Evolutionary conservation across 2,797 vertebrate species (phyloP), one percentile per base, ranked within the genome.

Genomic region (Chelon auratus): DNA sequence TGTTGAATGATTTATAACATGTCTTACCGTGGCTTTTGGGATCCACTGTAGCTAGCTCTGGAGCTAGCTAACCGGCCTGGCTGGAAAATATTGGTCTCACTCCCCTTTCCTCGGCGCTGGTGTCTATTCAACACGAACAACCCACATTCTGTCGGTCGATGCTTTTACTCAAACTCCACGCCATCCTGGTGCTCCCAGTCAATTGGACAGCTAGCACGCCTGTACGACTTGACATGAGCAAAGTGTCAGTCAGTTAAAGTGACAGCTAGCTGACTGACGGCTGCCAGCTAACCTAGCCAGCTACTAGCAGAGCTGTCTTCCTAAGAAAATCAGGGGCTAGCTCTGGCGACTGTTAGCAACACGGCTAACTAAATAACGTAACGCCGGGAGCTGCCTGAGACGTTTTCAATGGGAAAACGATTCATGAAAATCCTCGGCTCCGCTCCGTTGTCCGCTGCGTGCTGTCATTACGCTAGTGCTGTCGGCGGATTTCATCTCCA

Each of bases 21-120:
- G 68, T 87, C 94, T 92, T 92, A 95, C 95, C 94, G 94, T 94
- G 94, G 91, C 91, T 93, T 91, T 79, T 89, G 89, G 91, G 80
- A 88, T 94, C 93, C 94, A 93, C 93, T 89, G 93, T 87, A 91
- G 94, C 93, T 94, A 95, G 93, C 94, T 62, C 64, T 37, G 56
- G 68, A 89, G 95, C 95, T 94, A 94, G 93, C 93, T 93, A 33
- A 86, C 92, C 80, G 92, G 91, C 93, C 92, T 93, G 91, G 74
- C 70, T 77, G 84, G 86, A 90, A 93, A 92, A 89, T 84, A 81
- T 68, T 77, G 77, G 79, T 92, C 83, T 86, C 88, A 72, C 89
- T 81, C 90, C 88, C 88, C 85, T 62, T 77, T 80, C 88, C 84
- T 87, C 75, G 71, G 70, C 81, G 40, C 75, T 48, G 72, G 64